phyloP scores from a whole-genome alignment of 1,140 invertebrate genomes.

The Sinella curviseta region DNA sequence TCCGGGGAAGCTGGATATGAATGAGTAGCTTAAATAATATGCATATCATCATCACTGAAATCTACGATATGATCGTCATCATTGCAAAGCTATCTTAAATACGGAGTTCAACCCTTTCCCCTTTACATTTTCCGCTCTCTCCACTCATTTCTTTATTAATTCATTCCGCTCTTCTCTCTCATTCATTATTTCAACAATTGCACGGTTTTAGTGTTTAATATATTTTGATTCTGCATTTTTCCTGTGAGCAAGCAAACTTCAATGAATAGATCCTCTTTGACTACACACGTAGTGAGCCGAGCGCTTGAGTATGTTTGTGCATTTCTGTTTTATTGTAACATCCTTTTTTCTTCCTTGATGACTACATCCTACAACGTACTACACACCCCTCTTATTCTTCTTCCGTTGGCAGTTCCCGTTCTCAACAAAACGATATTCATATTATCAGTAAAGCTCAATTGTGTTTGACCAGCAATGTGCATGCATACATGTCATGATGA shows the following conservation, averaged over 20 bases:
- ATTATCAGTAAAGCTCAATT: neutral
- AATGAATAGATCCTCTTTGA: too few species aligned
- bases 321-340: neutral
- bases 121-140: neutral
- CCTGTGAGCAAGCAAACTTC: too few species aligned
- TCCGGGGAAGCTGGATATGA: too few species aligned
- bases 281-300: too few species aligned
- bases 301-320: neutral
- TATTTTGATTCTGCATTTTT: neutral
- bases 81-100: neutral
- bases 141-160: neutral
- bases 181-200: conserved; percentile 1
- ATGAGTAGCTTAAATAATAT: neutral
- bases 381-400: neutral
- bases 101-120: too few species aligned
- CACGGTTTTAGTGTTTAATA: neutral
- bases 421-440: neutral
- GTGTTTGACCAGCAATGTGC: neutral
- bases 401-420: neutral
- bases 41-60: neutral
- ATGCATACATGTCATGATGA: neutral
- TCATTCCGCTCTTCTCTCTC: neutral
- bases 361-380: neutral
- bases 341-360: conserved; percentile 12
- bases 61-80: neutral